A percentile compares a stretch with the other conserved stretches of the same genome.
Conservation (phyloP, 2,113 vertebrate genomes). For the Saguinus imperator region DNA sequence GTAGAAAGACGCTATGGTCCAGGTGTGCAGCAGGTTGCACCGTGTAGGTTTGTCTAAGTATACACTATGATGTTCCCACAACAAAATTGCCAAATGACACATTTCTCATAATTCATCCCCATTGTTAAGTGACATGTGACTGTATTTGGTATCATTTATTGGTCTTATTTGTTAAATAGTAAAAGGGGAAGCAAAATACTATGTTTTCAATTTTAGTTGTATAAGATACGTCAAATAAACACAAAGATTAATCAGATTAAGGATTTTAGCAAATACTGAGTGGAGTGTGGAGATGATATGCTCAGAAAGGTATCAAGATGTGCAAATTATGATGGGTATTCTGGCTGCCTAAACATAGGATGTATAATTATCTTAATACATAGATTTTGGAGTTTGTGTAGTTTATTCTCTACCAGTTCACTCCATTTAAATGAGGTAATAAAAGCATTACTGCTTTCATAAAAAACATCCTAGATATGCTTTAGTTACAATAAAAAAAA, state of each 20-base stretch:
- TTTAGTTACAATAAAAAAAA: background rate
- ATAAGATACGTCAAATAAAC: background rate
- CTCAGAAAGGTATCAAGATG: background rate
- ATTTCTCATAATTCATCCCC: background rate
- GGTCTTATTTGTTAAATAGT: background rate
- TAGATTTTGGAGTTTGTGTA: background rate
- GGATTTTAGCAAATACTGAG: background rate
- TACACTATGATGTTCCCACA: background rate
- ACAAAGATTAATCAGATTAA: background rate
- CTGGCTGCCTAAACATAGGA: background rate
- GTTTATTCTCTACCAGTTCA: background rate
- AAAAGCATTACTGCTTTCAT: background rate
- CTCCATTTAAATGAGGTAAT: background rate
- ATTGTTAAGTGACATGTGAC: background rate
- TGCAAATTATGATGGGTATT: fast-evolving
- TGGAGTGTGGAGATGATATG: background rate
- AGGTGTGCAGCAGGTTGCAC: background rate
- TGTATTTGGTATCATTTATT: background rate
- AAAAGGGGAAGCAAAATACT: background rate
- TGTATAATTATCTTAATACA: background rate
- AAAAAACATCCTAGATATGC: background rate
- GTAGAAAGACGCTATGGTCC: background rate
- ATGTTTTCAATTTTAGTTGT: background rate
- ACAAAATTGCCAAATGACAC: background rate
- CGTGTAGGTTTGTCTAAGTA: background rate